Evolutionary conservation across 2,113 vertebrate species (phyloP).

Genomic region (Hiodon tergisus): DNA sequence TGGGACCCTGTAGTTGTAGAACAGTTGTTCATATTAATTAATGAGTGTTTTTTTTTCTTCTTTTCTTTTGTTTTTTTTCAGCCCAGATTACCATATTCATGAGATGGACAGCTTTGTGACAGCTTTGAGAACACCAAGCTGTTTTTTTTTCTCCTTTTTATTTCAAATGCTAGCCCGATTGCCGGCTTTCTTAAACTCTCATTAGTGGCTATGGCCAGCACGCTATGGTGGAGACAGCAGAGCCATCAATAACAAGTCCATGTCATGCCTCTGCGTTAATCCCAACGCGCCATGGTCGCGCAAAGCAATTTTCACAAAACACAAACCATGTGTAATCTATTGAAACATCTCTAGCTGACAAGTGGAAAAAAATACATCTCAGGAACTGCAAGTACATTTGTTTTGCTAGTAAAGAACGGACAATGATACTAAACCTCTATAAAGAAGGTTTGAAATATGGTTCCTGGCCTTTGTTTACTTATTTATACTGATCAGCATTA

Average conservation of each 20-base stretch:
- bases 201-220: slow-evolving; percentile 56
- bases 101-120: slow-evolving; percentile 65
- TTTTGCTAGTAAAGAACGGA: too few relatives aligned
- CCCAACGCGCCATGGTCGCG: too few relatives aligned
- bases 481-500: too few relatives aligned
- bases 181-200: slow-evolving; percentile 50
- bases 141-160: slow-evolving; percentile 58
- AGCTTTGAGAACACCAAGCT: slow-evolving; percentile 60
- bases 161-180: slow-evolving; percentile 61
- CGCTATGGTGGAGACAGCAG: slow-evolving; percentile 37
- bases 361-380: too few relatives aligned
- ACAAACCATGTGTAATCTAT: too few relatives aligned
- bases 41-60: slow-evolving; percentile 49
- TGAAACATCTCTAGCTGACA: too few relatives aligned
- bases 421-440: too few relatives aligned
- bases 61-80: slow-evolving; percentile 37
- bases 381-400: too few relatives aligned
- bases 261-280: slow-evolving; percentile 45
- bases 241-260: slow-evolving; percentile 46
- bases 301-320: too few relatives aligned
- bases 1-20: slow-evolving; percentile 52
- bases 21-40: slow-evolving; percentile 68
- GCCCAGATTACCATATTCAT: slow-evolving; percentile 73
- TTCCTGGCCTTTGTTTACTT: too few relatives aligned
- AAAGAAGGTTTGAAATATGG: too few relatives aligned